These are phyloP conservation scores for Chaenocephalus aceratus DNA, from an alignment of 2,113 vertebrate species.

Conservation along the genomic window DNA sequence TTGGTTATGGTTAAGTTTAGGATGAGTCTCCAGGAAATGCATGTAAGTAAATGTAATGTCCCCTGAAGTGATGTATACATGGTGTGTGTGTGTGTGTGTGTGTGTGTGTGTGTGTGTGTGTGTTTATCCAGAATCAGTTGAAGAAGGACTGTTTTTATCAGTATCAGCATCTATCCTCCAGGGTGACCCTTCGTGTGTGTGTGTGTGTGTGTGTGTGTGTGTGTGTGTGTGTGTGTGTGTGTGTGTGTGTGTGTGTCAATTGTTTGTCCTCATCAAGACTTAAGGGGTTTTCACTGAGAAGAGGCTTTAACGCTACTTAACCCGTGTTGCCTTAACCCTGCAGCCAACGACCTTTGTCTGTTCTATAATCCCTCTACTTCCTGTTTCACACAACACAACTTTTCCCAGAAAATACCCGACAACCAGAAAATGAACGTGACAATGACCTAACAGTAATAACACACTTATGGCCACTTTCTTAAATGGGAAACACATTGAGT, in stretches of 20 bases:
- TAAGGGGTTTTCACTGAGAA: conserved; percentile 64
- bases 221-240: conserved; percentile 28
- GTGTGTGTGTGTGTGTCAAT: conserved; percentile 30
- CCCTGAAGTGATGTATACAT: no score
- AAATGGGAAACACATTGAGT: conserved; percentile 40
- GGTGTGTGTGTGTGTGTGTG: no score
- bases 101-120: no score
- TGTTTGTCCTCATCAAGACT: conserved; percentile 65
- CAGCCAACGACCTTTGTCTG: conserved; percentile 69
- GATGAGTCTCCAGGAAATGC: no score
- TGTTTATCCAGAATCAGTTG: no score
- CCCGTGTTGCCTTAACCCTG: conserved; percentile 65
- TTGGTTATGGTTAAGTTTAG: no score
- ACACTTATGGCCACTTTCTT: conserved; percentile 12
- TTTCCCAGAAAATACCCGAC: conserved; percentile 44
- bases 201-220: conserved; percentile 25
- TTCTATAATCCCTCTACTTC: conserved; percentile 60
- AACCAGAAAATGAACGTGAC: conserved; percentile 34
- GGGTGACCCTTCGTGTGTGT: no score
- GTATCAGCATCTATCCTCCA: no score
- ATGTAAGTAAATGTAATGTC: no score
- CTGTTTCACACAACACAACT: conserved; percentile 58
- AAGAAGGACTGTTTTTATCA: no score
- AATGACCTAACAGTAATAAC: conserved; percentile 38
- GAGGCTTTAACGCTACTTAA: conserved; percentile 67